These are phyloP conservation scores for Drosophila miranda DNA, from an alignment of 1,140 invertebrate genomes.

Conservation along the genomic window DNA sequence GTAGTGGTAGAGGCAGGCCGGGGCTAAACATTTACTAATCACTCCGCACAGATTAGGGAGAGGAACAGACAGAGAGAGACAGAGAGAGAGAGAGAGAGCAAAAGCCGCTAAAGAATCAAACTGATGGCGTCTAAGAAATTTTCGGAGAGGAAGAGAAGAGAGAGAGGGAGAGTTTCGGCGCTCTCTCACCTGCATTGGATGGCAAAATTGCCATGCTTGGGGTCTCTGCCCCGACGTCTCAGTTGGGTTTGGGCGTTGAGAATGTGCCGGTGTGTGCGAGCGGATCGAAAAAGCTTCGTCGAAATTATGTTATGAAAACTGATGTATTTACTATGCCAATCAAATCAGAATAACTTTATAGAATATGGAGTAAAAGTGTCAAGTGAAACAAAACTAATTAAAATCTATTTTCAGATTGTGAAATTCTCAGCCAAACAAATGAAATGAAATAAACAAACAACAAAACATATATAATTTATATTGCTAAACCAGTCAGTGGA, in stretches of 20 bases:
- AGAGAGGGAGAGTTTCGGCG: too few species aligned
- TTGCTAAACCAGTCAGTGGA: conserved; percentile 15
- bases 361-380: conserved; percentile 6
- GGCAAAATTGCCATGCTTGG: too few species aligned
- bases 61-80: conserved; percentile 13
- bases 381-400: conserved; percentile 29
- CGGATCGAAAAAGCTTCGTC: too few species aligned
- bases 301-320: too few species aligned
- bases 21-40: conserved; percentile 49
- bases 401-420: conserved; percentile 34
- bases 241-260: too few species aligned
- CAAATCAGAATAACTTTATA: not conserved
- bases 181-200: too few species aligned
- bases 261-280: too few species aligned
- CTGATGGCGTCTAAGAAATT: not conserved
- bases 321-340: too few species aligned
- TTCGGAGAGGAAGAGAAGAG: too few species aligned
- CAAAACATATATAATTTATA: conserved; percentile 15
- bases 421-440: conserved; percentile 44
- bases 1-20: conserved; percentile 14
- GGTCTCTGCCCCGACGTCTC: too few species aligned
- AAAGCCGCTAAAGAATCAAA: conserved; percentile 4
- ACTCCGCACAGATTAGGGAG: conserved; percentile 28
- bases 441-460: conserved; percentile 33
- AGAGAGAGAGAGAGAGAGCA: not conserved